Conservation (phyloP, 92 coral and sea anemone genomes). For the Umimayanthus chanpuru region DNA sequence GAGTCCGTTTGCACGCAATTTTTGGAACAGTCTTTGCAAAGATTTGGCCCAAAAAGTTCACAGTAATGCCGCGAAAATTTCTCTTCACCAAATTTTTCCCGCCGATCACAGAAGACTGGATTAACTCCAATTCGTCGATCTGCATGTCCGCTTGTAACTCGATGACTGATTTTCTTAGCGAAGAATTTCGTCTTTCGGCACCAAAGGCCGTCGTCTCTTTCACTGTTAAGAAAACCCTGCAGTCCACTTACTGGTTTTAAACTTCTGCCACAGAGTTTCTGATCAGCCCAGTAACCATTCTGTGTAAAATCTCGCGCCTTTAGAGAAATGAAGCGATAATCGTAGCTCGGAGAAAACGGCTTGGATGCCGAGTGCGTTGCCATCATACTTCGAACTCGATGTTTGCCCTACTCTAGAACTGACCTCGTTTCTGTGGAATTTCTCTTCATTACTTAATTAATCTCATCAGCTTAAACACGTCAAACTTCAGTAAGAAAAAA, state of each 20-base stretch:
- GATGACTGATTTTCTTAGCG: conserved; percentile 53
- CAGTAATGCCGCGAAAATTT: conserved; percentile 69
- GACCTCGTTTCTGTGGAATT: not conserved
- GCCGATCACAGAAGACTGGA: conserved; percentile 57
- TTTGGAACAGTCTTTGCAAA: conserved; percentile 76
- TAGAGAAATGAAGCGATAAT: not conserved
- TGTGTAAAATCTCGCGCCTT: not conserved
- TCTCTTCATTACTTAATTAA: not conserved
- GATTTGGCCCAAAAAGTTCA: conserved; percentile 79
- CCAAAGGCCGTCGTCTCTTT: conserved; percentile 11
- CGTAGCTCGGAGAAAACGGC: not conserved
- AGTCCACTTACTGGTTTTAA: conserved; percentile 7
- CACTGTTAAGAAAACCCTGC: not conserved
- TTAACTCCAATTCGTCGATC: not conserved
- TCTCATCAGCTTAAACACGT: not conserved
- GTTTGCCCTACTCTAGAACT: no score
- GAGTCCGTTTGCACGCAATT: conserved; percentile 54
- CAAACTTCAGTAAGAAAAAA: not conserved
- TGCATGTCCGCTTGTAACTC: conserved; percentile 66
- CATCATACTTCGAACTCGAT: not conserved
- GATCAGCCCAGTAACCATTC: not conserved
- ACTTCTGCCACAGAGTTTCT: conserved; percentile 22
- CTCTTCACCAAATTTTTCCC: conserved; percentile 33
- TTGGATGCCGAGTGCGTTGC: not conserved
- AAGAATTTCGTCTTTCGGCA: conserved; percentile 43